A percentile compares a stretch with the other conserved stretches of the same genome.
phyloP scores from a whole-genome alignment of 2,797 vertebrate genomes.

The Xenopus petersii region DNA sequence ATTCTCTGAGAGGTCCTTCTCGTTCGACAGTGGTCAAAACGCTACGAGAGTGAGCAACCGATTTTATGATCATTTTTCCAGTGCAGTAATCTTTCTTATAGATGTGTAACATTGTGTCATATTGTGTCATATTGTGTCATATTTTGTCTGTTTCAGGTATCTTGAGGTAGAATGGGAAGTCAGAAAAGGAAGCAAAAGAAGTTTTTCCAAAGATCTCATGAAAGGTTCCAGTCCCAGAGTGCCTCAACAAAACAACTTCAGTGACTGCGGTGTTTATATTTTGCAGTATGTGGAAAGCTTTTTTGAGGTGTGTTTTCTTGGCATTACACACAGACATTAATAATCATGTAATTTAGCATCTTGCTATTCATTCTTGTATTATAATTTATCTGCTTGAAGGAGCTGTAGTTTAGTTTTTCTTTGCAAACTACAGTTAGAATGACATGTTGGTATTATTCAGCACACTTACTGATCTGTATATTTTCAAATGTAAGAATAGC shows the following conservation, averaged over 20 bases:
- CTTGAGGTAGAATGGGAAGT: constrained; percentile 98
- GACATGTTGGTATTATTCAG: too few relatives aligned
- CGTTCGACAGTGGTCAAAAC: constrained; percentile 92
- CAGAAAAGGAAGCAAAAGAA: constrained; percentile 79
- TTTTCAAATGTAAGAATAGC: too few relatives aligned
- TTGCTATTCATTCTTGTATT: too few relatives aligned
- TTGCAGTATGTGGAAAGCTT: constrained; percentile 98
- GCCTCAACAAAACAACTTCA: constrained; percentile 98
- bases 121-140: constrained; percentile 13
- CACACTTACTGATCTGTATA: too few relatives aligned
- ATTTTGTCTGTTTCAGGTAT: constrained; percentile 71
- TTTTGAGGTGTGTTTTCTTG: constrained; percentile 79
- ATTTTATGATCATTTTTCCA: background rate
- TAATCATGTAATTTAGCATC: too few relatives aligned
- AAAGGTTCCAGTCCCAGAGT: constrained; percentile 94
- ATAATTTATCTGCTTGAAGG: too few relatives aligned
- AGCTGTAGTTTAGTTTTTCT: too few relatives aligned
- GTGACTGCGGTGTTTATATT: constrained; percentile 93
- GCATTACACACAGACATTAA: too few relatives aligned
- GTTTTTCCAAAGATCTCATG: constrained; percentile 93
- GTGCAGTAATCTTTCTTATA: background rate
- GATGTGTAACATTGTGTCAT: background rate
- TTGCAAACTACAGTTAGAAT: too few relatives aligned
- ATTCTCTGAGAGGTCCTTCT: constrained; percentile 89
- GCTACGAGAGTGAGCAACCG: constrained; percentile 86